These are phyloP conservation scores for Tauraco hartlaubi DNA, from an alignment of 2,797 vertebrate species.

Conservation along the genomic window DNA sequence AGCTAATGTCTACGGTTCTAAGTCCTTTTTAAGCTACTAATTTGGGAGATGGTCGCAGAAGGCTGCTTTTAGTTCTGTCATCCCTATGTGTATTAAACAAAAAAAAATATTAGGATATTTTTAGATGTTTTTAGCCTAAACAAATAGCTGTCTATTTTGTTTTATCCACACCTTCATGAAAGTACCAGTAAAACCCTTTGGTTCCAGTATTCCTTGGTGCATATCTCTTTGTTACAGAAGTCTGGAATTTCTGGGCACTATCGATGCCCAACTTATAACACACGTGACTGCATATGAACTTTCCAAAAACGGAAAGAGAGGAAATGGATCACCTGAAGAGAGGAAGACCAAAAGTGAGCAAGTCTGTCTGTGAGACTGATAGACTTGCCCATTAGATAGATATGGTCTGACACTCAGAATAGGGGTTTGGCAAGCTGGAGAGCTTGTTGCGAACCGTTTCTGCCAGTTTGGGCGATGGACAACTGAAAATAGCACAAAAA, in stretches of 20 bases:
- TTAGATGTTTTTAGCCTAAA: not conserved
- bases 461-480: not conserved
- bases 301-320: not conserved
- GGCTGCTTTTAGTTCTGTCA: not conserved
- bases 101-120: not conserved
- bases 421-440: not conserved
- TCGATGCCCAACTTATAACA: not conserved
- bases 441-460: not conserved
- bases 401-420: not conserved
- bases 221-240: not conserved
- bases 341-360: not conserved
- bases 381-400: not conserved
- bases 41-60: not conserved
- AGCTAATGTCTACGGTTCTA: not conserved
- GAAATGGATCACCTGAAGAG: not conserved
- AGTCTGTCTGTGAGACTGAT: not conserved
- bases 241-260: not conserved
- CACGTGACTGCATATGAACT: fast-evolving
- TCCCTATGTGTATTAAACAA: not conserved
- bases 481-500: not conserved
- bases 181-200: not conserved
- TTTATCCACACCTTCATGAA: not conserved
- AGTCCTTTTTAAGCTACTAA: not conserved
- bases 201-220: not conserved
- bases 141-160: not conserved